phyloP scores from a whole-genome alignment of 2,888 invertebrate genomes.

The Hyalella azteca region DNA sequence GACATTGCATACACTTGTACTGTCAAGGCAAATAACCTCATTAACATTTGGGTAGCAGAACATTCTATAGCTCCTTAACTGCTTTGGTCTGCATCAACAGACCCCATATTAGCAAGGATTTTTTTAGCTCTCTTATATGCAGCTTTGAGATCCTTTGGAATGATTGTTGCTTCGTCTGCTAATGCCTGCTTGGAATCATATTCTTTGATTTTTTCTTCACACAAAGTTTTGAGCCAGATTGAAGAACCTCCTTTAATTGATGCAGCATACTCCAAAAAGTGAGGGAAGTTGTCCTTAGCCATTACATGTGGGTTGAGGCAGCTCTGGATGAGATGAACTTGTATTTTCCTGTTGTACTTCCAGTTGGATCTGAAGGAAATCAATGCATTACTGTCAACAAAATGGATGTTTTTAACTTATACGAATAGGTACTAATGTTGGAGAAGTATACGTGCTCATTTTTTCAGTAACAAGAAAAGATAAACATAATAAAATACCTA shows the following conservation, averaged over 20 bases:
- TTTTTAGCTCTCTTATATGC: conserved; percentile 14
- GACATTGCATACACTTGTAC: no score
- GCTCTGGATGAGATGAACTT: conserved; percentile 6
- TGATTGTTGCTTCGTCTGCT: not conserved
- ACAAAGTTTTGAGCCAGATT: not conserved
- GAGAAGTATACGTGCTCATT: not conserved
- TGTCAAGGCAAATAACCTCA: not conserved
- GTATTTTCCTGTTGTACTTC: conserved; percentile 26
- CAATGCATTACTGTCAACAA: not conserved
- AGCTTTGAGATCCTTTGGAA: not conserved
- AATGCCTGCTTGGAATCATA: not conserved
- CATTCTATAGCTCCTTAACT: not conserved
- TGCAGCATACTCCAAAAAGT: not conserved
- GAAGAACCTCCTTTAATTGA: not conserved
- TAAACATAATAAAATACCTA: not conserved
- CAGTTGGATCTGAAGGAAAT: not conserved
- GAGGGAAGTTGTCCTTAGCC: not conserved
- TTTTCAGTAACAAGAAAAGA: not conserved
- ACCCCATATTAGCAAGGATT: not conserved
- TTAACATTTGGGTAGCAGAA: not conserved
- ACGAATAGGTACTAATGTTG: not conserved
- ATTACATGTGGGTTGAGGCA: conserved; percentile 31
- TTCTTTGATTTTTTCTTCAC: conserved; percentile 20
- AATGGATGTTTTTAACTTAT: not conserved
- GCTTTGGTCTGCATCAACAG: not conserved